phyloP scores from a whole-genome alignment of 2,113 vertebrate genomes.

The Poecile atricapillus region DNA sequence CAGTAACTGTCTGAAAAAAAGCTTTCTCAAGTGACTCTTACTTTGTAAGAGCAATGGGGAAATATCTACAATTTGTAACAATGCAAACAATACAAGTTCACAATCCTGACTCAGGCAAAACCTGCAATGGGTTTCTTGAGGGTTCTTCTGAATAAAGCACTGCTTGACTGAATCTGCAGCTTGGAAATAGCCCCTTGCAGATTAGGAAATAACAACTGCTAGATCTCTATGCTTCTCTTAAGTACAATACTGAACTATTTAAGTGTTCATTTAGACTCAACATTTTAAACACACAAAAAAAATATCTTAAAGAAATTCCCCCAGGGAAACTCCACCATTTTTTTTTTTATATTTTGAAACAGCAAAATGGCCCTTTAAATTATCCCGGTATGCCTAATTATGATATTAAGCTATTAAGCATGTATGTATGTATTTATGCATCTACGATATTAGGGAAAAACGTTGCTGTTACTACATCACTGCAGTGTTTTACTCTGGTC shows the following conservation, averaged over 20 bases:
- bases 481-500: neutral
- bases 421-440: neutral
- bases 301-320: neutral
- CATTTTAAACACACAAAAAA: neutral
- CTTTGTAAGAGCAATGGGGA: neutral
- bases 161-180: neutral
- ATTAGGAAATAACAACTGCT: neutral
- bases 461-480: neutral
- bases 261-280: neutral
- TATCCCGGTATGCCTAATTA: neutral
- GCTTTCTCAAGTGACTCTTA: neutral
- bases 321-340: neutral
- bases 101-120: constrained; percentile 3
- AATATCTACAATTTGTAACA: neutral
- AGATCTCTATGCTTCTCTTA: neutral
- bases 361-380: neutral
- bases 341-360: neutral
- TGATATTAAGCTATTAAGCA: neutral
- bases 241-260: neutral
- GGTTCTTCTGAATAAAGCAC: neutral
- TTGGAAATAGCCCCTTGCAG: constrained; percentile 18
- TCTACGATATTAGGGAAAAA: neutral
- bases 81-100: neutral
- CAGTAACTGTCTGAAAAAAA: neutral
- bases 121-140: neutral